Evolutionary conservation across 1,140 invertebrate species (phyloP), one percentile per base, ranked within the genome.

Genomic region (Drosophila punjabiensis): DNA sequence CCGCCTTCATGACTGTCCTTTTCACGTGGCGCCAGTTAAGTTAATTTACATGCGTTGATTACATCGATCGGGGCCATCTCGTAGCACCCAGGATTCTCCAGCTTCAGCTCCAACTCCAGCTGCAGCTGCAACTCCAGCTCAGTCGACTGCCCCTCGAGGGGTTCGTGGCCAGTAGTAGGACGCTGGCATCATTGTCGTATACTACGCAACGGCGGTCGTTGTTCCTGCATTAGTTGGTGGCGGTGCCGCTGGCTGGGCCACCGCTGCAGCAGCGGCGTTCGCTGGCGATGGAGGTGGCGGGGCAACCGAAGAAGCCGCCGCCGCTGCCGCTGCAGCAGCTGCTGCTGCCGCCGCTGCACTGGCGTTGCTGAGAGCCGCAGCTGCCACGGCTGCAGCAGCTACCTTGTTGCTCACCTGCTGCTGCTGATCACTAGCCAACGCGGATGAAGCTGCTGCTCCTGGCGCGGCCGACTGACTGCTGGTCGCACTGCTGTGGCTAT

Each of bases 171-270:
- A 90, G 81, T 86, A 91, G 70, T 88, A 88, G 47, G 82, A 82
- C 33, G 87, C 87, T 79, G 86, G 87, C 81, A 90, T 63, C 82
- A 91, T 90, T 70, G 87, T 87, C 74, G 82, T 93, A 69, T 92
- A 93, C 92, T 93, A 93, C 92, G 92, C 92, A 93, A 93, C 92
- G 43, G 92, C 92, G 32, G 92, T 87, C 39, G 92, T 93, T 60
- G 92, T 93, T 59, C 81, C 89, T 41, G 88, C 71, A 71, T 91
- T 84, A n/a, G 91, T 77, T 76, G 84, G 78, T 33, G 91, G 80
- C 43, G 92, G 69, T 59, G 90, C 74, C 62, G 84, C 63, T 11
- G 90, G 73, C n/a, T 84, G 66, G 5, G 80, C 52, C 37, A 82
- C 78, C 30, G 85, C 43, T 24, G 79, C n/a, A 16, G 80, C 61